Conservation (phyloP, 2,113 vertebrate species). For the Salvelinus fontinalis region DNA sequence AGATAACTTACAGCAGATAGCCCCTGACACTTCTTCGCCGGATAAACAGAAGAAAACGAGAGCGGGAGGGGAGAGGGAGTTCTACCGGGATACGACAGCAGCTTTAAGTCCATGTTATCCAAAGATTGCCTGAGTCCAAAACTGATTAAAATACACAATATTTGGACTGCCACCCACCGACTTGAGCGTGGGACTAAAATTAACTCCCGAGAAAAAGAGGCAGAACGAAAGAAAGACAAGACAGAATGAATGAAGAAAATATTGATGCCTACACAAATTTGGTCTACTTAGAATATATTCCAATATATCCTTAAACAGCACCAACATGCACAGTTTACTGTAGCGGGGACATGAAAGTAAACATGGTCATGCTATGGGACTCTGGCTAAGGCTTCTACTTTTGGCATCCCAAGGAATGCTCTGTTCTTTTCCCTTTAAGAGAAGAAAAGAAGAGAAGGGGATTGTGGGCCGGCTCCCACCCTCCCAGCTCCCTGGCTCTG, state of each 20-base stretch:
- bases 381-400: too few relatives aligned
- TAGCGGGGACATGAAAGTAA: slow-evolving; percentile 14
- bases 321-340: not conserved
- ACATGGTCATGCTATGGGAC: not conserved
- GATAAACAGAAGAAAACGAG: not conserved
- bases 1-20: too few relatives aligned
- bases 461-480: too few relatives aligned
- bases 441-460: not conserved
- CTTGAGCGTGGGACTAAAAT: slow-evolving; percentile 32
- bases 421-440: not conserved
- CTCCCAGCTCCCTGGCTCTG: not conserved
- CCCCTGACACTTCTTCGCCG: too few relatives aligned
- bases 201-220: slow-evolving; percentile 24
- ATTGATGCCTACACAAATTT: slow-evolving; percentile 40
- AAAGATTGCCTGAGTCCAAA: not conserved
- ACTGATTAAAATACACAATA: slow-evolving; percentile 41
- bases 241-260: not conserved
- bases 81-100: not conserved
- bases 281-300: slow-evolving; percentile 33
- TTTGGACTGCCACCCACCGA: slow-evolving; percentile 51
- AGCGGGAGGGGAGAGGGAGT: not conserved
- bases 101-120: not conserved
- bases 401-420: slow-evolving; percentile 1
- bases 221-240: not conserved
- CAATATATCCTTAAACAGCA: slow-evolving; percentile 34